Evolutionary conservation across 1,140 invertebrate genomes (phyloP).

Genomic region (Caerostris darwini): DNA sequence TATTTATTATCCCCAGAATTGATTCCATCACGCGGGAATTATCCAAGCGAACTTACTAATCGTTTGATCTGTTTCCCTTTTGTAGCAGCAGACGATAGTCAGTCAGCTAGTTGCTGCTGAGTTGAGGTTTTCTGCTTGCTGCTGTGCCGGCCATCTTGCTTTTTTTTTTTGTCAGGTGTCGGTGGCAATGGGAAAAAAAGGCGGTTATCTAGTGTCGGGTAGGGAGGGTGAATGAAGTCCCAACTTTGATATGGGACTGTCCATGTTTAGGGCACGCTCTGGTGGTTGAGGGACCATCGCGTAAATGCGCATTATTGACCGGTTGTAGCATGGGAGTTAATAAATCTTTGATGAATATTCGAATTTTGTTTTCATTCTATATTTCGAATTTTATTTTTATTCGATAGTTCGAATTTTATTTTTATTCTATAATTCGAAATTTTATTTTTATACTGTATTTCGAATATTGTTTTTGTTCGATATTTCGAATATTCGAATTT

Average conservation of each 20-base stretch:
- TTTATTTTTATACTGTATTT: too few species aligned
- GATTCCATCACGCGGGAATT: not conserved
- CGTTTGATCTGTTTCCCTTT: not conserved
- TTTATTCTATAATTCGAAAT: too few species aligned
- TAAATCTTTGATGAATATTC: too few species aligned
- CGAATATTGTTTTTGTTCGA: too few species aligned
- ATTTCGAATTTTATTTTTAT: not conserved
- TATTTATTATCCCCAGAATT: slow-evolving; percentile 49
- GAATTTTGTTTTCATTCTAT: not conserved
- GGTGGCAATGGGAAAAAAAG: not conserved
- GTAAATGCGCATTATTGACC: not conserved
- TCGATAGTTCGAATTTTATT: too few species aligned
- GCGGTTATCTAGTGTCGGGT: not conserved
- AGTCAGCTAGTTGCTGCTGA: not conserved
- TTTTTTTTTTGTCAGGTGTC: slow-evolving; percentile 24
- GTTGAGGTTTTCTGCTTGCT: not conserved
- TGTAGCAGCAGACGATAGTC: not conserved
- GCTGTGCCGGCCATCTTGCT: slow-evolving; percentile 19
- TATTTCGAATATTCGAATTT: too few species aligned
- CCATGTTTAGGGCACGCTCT: slow-evolving; percentile 22
- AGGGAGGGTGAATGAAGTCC: not conserved
- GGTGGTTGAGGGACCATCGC: slow-evolving; percentile 3
- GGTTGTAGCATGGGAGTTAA: not conserved
- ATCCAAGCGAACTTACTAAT: not conserved
- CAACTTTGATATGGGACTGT: slow-evolving; percentile 36